Conservation (phyloP, 1,140 invertebrate species). For the Heliothis subflexa region DNA sequence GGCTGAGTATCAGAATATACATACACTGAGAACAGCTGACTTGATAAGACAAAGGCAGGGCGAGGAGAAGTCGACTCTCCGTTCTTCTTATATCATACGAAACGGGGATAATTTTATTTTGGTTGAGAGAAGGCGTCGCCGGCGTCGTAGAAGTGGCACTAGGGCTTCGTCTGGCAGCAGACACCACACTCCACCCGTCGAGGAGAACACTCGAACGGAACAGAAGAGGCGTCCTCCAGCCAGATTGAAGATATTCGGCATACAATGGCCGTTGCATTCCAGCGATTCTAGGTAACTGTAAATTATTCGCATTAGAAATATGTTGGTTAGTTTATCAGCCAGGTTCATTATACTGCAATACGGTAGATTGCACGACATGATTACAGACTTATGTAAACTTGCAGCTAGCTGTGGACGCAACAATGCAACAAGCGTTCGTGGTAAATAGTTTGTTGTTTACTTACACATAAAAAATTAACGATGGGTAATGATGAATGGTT, state of each 20-base stretch:
- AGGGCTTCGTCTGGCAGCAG: constrained; percentile 78
- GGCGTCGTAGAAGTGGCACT: constrained; percentile 80
- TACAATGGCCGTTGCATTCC: constrained; percentile 86
- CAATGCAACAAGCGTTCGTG: constrained; percentile 41
- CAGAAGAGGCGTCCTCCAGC: constrained; percentile 82
- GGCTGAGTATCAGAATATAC: constrained; percentile 83
- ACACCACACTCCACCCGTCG: constrained; percentile 78
- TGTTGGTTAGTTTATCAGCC: constrained; percentile 37
- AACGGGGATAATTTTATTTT: constrained; percentile 85
- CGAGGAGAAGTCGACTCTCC: constrained; percentile 82
- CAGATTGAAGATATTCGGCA: constrained; percentile 83
- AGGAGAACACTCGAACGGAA: constrained; percentile 75
- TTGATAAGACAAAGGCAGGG: constrained; percentile 79
- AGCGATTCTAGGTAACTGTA: constrained; percentile 78
- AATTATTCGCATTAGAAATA: constrained; percentile 42
- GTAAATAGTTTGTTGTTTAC: constrained; percentile 41
- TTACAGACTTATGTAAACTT: constrained; percentile 55
- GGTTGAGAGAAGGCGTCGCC: constrained; percentile 80
- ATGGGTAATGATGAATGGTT: constrained; percentile 32
- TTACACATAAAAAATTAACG: constrained; percentile 41
- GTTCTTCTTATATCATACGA: constrained; percentile 83
- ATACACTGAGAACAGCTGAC: constrained; percentile 82
- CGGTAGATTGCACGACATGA: constrained; percentile 56
- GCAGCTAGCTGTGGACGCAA: constrained; percentile 38
- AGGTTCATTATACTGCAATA: constrained; percentile 51